Evolutionary conservation across 2,888 invertebrate genomes (phyloP), one percentile per base, ranked within the genome.

Genomic region (Idaea dimidiata): DNA sequence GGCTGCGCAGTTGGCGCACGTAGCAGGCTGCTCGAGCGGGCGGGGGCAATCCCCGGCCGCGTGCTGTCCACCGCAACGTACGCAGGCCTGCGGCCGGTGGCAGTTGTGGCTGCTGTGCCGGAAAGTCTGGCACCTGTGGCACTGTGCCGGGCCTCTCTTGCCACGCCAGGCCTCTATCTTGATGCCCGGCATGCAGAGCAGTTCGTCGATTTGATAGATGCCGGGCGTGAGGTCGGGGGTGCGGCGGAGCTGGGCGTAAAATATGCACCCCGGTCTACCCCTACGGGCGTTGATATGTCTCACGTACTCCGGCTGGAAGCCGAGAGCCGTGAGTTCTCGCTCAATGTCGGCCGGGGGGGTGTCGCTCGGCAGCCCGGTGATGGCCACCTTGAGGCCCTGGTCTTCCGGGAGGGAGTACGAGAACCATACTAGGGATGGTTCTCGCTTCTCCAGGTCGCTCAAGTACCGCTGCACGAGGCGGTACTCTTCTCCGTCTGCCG

Each of bases 41-140:
- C 72, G 55, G 0, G 67, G 31, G 64, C 73, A 67, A 6, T 67
- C 65, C 0, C 59, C 2, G 7, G 66, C 64, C 1, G 17, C 3
- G 61, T 71, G 70, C 4, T 57, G 53, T 0, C 59, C 64, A 2
- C 66, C 69, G 54, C 69, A 68, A 0, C 68, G 31, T 5, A 66
- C 66, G 14, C 69, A 70, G 8, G 60, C 60, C 10, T 54, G 57
- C 10, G 53, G 61, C 1, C 67, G 63, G 61, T 76, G 73, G 64
- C 74, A 76, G 54, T 66, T 61, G 18, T 65, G 62, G 6, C 63
- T 64, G 2, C 67, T 63, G 62, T 76, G 74, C 6, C 72, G 8
- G 7, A 74, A 72, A 0, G 54, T 24, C 7, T 74, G 73, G 65
- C 76, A 75, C 0, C 68, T 18, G 60, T 74, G 68, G 60, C 74